Conservation (phyloP, 2,113 vertebrate species). For the Bucco capensis region DNA sequence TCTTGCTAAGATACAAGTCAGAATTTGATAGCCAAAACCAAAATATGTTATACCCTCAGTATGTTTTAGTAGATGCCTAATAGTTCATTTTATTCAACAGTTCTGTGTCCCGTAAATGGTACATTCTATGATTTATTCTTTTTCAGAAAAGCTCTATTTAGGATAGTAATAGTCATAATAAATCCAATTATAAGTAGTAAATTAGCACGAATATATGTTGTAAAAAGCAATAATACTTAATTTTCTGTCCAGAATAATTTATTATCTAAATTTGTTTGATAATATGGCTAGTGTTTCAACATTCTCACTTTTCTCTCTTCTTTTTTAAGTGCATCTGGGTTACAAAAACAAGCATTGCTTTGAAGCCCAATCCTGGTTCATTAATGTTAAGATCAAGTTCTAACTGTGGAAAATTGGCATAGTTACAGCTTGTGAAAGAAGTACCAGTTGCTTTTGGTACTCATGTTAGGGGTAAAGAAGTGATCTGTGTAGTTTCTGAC, state of each 20-base stretch:
- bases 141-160: not conserved
- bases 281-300: constrained; percentile 24
- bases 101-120: not conserved
- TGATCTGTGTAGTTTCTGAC: not conserved
- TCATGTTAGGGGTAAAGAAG: not conserved
- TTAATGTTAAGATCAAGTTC: constrained; percentile 16
- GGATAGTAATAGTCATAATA: not conserved
- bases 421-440: constrained; percentile 21
- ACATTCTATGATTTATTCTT: not conserved
- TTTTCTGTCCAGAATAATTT: not conserved
- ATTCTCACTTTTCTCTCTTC: constrained; percentile 43
- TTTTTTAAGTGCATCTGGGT: constrained; percentile 9
- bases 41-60: not conserved
- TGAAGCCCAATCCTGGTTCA: constrained; percentile 37
- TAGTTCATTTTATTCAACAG: not conserved
- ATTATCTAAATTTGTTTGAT: not conserved
- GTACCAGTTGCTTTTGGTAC: not conserved
- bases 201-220: not conserved
- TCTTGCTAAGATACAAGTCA: constrained; percentile 1
- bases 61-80: not conserved
- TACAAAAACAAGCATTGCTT: constrained; percentile 58
- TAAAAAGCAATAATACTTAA: not conserved
- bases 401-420: constrained; percentile 57
- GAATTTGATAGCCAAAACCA: not conserved
- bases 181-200: not conserved